Base-by-base conservation (phyloP, 2,888 invertebrate genomes). In the Yponomeuta sedellus region DNA sequence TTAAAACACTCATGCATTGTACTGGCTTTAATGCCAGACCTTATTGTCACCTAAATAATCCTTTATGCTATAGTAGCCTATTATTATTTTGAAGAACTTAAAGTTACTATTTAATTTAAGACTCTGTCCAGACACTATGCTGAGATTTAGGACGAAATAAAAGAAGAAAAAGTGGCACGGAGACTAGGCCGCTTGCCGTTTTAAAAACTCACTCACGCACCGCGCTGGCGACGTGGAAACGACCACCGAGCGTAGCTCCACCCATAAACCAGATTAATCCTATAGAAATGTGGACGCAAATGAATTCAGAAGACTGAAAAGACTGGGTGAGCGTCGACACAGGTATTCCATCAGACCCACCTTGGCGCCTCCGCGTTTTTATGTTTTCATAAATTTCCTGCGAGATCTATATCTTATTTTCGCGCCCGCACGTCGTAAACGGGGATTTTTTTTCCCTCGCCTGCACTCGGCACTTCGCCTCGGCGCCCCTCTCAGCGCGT, bases 321-420 rank as follows among this genome's bases (percentile, higher is more conserved):
- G 34, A 34, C 34, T 34, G 73, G 70, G 71, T 70, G 70, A 74
- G 72, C 61, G 52, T 16, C 44, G 77, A 83, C 84, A 81, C 74
- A 81, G 75, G 77, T 83, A 81, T 83, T 84, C 83, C 83, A 84
- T 84, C 84, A 83, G 79, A 77, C 62, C 64, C 71, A 69, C 71
- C 74, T 82, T 81, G 82, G 76, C 85, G 85, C 83, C 85, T 85
- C 75, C 76, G 75, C 79, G 76, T 84, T 88, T 87, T 87, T 88
- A 88, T 84, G 85, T 87, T 88, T 89, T 88, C 87, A 88, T 87
- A 89, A 87, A 88, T 88, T 86, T 82, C 78, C 82, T 77, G 77
- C 72, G 80, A 80, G 87, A 89, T 90, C 90, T 86, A 89, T 89
- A 86, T 88, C 88, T 87, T 85, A 88, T 86, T 86, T 86, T 83